phyloP scores from a whole-genome alignment of 1,140 invertebrate genomes.

The Diploscapter pachys region DNA sequence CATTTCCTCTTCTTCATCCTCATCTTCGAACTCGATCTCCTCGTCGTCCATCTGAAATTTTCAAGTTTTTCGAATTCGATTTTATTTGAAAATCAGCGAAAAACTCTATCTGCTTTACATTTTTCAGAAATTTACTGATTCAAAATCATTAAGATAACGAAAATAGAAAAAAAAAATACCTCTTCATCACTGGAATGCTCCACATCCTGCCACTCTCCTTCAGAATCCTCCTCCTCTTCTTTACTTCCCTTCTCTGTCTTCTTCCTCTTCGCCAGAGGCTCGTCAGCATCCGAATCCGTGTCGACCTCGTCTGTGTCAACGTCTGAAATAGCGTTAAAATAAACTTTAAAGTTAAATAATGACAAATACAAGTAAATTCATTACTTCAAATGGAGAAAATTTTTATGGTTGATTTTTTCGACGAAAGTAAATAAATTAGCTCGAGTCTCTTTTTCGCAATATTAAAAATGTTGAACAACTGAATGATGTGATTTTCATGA shows the following conservation, averaged over 20 bases:
- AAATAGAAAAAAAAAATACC: slow-evolving; percentile 16
- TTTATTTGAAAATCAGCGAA: background rate
- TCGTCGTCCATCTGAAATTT: slow-evolving; percentile 60
- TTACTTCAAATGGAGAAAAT: background rate
- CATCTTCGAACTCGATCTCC: slow-evolving; percentile 64
- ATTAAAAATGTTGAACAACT: background rate
- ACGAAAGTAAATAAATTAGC: too few species aligned
- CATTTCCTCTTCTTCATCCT: slow-evolving; percentile 50
- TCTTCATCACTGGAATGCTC: slow-evolving; percentile 35
- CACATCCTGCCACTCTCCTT: slow-evolving; percentile 14
- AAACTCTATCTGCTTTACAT: background rate
- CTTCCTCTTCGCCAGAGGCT: slow-evolving; percentile 57
- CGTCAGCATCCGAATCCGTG: slow-evolving; percentile 59
- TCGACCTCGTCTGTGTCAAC: slow-evolving; percentile 15
- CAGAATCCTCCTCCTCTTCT: slow-evolving; percentile 66
- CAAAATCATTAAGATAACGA: background rate
- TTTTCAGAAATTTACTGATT: slow-evolving; percentile 1
- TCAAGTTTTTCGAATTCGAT: background rate
- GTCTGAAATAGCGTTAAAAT: background rate
- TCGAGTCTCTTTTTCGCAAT: background rate
- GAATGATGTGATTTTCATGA: too few species aligned
- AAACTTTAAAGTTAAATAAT: too few species aligned
- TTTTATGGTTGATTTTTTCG: too few species aligned
- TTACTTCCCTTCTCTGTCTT: slow-evolving; percentile 63
- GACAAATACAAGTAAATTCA: too few species aligned